Percentiles rank a stretch among this genome's conserved stretches.
Conservation (phyloP, 2,797 vertebrate species). For the Cirrhinus mrigala region DNA sequence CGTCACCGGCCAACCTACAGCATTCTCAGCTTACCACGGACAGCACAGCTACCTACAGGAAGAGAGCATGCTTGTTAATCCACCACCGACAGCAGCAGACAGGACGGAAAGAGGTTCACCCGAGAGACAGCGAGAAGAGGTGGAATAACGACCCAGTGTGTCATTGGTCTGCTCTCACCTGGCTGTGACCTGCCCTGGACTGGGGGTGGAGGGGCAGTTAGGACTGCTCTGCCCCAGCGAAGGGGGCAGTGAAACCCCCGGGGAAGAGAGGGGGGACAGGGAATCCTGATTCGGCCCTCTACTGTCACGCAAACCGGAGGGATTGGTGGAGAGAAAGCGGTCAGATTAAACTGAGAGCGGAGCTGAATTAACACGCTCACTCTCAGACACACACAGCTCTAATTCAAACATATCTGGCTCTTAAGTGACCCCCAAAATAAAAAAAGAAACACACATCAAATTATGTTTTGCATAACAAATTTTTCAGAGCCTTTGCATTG, state of each 20-base stretch:
- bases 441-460: background rate
- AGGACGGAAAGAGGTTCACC: conserved; percentile 18
- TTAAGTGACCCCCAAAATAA: background rate
- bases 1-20: conserved; percentile 41
- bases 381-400: conserved; percentile 44
- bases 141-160: conserved; percentile 46
- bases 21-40: conserved; percentile 31
- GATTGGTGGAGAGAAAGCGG: conserved; percentile 56
- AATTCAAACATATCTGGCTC: background rate
- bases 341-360: conserved; percentile 47
- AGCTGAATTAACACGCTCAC: conserved; percentile 33
- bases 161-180: conserved; percentile 83
- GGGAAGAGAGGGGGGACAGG: conserved; percentile 85
- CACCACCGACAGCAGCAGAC: conserved; percentile 21
- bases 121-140: background rate
- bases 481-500: too few species aligned
- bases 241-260: conserved; percentile 83
- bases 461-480: background rate
- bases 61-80: conserved; percentile 56
- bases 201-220: conserved; percentile 84
- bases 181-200: conserved; percentile 81
- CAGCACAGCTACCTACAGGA: conserved; percentile 37
- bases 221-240: conserved; percentile 84
- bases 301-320: conserved; percentile 67
- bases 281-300: conserved; percentile 92